phyloP scores from a whole-genome alignment of 2,888 invertebrate genomes.

The Himalopsyche anomala region DNA sequence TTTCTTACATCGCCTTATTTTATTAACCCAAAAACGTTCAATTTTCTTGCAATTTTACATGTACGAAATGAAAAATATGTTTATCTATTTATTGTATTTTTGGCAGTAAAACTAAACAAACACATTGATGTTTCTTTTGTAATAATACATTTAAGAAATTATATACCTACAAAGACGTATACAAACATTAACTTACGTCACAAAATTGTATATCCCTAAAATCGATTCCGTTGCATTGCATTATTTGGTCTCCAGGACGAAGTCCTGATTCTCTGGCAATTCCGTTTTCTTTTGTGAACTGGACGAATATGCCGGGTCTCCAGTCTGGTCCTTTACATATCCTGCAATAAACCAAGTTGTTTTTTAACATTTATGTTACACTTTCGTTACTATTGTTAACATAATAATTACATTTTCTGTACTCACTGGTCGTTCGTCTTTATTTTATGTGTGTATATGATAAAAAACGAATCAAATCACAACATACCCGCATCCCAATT shows the following conservation, averaged over 20 bases:
- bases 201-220: constrained; percentile 87
- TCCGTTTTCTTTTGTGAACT: constrained; percentile 92
- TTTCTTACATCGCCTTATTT: not conserved
- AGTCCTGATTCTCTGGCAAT: constrained; percentile 92
- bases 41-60: not conserved
- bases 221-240: constrained; percentile 91
- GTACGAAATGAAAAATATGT: constrained; percentile 27
- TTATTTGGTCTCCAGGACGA: constrained; percentile 92
- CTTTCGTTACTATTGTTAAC: not conserved
- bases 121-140: no score
- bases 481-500: constrained; percentile 88
- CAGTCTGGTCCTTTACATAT: constrained; percentile 91
- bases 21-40: no score
- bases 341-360: constrained; percentile 71
- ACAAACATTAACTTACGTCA: constrained; percentile 77
- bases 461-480: not conserved
- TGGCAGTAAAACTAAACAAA: no score
- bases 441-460: not conserved
- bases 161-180: no score
- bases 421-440: no score
- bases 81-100: no score
- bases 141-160: no score
- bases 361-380: no score
- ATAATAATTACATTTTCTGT: not conserved
- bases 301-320: constrained; percentile 92